Base-by-base conservation (phyloP, 2,888 invertebrate species). In the Margaritifera margaritifera region DNA sequence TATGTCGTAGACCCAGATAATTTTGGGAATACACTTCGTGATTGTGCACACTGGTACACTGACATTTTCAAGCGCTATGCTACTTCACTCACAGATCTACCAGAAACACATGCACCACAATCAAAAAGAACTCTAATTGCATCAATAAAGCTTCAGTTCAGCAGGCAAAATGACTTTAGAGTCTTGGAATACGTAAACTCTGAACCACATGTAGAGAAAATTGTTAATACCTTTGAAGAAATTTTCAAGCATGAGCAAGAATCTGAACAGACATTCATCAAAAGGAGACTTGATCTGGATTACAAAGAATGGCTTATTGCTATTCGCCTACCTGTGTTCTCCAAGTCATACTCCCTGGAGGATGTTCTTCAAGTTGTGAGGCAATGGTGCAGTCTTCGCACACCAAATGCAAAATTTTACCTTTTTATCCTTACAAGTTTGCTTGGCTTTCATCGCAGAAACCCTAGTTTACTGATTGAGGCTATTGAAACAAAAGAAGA, bases 221-320 rank as follows among this genome's bases (percentile, higher is more conserved):
- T 79, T 18, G 70, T 77, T 4, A 51, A 65, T 31, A 52, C 64
- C 24, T 69, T 68, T 64, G 78, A 79, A 62, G 53, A 53, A 6
- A 75, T 71, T 50, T 77, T 79, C 50, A 50, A 67, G 55, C 68
- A 74, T 18, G 27, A 53, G 4, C 51, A 58, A 15, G 64, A 51
- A 52, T 22, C 69, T 68, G 1, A 42, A 67, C 5, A 51, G 50
- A n/a, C 42, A 59, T 20, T 27, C 53, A 25, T 59, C 20, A 64
- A 64, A 63, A 54, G 68, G 51, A 70, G 65, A 20, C 59, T 79
- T 11, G 78, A 79, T 42, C 57, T 73, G 51, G 76, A 75, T 62
- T 75, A 77, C 65, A 73, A 62, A 24, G 78, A 79, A 63, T 76
- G 78, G 74, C 54, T 72, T 8, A n/a, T 67, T 57, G 77, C 77